Base-by-base conservation (phyloP, 1,140 invertebrate species). In the Physella acuta region DNA sequence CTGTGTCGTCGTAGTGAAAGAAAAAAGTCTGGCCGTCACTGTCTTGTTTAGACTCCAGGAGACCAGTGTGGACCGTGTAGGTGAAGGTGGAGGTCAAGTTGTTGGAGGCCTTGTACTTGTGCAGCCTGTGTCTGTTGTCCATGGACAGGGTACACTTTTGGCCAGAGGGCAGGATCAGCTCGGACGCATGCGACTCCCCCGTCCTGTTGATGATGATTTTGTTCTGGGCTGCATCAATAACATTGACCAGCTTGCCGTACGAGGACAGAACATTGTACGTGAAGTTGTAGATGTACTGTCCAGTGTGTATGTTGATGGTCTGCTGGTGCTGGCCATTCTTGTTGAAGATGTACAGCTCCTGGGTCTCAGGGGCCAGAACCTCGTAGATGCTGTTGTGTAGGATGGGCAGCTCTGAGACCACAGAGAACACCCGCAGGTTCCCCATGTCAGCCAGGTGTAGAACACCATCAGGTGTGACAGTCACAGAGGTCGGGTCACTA, bases 261-360 rank as follows among this genome's bases (percentile, higher is more conserved):
- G 93, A 96, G 0, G 95, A 97, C 79, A 97, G 97, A 0, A 97
- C 94, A 75, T 95, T 97, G 83, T 98, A 98, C 0, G 93, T 92
- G 79, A 98, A 98, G 1, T 92, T 89, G 80, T 97, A 98, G 66
- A 93, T 91, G 0, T 91, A 93, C 82, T 95, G 93, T 0, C 93
- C 93, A 0, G 94, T 98, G 2, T 97, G 86, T 68, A 97, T 95
- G 81, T 97, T 96, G 71, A 91, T 92, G 0, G 95, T 98, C 37
- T 91, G 90, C 1, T 94, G 90, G 77, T 98, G 95, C 82, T 97
- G 94, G 0, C 95, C 96, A 79, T 97, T 97, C 75, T 94, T 88
- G 79, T 98, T 98, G 81, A 99, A 99, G 0, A 97, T 91, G 78
- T 97, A 98, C 37, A 97, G 88, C 86, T 98, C 95, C 73, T 94